Evolutionary conservation across 2,888 invertebrate species (phyloP).

Genomic region (Drosophila quasianomalipes): DNA sequence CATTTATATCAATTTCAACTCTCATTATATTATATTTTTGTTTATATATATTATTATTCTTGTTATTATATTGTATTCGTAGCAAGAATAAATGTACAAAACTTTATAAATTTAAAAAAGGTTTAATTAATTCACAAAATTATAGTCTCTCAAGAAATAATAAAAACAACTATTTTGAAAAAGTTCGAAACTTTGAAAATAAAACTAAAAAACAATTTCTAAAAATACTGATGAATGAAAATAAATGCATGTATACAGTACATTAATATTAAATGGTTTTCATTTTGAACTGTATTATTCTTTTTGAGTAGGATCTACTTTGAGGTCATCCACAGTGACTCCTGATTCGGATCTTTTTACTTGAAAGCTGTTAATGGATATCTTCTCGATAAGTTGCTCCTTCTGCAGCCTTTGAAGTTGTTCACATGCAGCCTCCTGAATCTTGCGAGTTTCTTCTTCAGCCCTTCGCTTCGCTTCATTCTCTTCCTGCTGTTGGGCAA

Average conservation of each 20-base stretch:
- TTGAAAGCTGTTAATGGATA: constrained; percentile 63
- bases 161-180: neutral
- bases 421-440: constrained; percentile 78
- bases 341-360: constrained; percentile 53
- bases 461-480: constrained; percentile 72
- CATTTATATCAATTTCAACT: neutral
- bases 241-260: neutral
- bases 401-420: constrained; percentile 72
- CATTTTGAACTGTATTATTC: neutral
- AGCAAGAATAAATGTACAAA: neutral
- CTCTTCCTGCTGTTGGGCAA: constrained; percentile 74
- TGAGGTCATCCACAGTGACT: constrained; percentile 34
- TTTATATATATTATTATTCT: neutral
- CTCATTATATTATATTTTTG: neutral
- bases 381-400: constrained; percentile 40
- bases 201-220: neutral
- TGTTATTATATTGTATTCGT: neutral
- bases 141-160: neutral
- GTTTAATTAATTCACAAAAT: neutral
- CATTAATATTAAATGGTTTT: neutral
- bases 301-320: constrained; percentile 1
- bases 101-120: neutral
- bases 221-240: neutral
- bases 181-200: neutral
- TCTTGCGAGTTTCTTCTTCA: constrained; percentile 67